Base-by-base conservation (phyloP, 2,113 vertebrate species). In the Paraplagusia blochii region DNA sequence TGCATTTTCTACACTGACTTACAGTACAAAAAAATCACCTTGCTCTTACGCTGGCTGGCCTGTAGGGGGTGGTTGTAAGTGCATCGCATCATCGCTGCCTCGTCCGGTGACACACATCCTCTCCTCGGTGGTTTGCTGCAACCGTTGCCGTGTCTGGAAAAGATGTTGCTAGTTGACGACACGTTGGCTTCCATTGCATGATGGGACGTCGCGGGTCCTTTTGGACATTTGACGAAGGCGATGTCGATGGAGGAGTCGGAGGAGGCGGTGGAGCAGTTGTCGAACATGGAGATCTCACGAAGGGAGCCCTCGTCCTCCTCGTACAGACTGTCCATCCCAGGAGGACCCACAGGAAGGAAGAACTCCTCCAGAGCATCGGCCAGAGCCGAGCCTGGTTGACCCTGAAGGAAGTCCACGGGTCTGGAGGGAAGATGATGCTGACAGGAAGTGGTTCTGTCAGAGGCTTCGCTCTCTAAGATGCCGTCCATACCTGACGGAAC, bases 191-290 rank as follows among this genome's bases (percentile, higher is more conserved):
- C 90, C 50, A 92, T 89, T n/a, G 88, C 77, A 0, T 90, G 90
- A 79, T 92, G 94, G 0, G 77, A 51, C 0, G n/a, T 65, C 0
- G 52, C 16, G 0, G 78, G 72, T 67, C 85, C 92, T 67, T 93
- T 92, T 0, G 93, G 92, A 69, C 92, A 92, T 69, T 74, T 88
- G 38, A 96, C 91, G 47, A 98, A 98, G 69, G 94, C 94, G 44
- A 98, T 96, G 80, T 98, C 96, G 38, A 97, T 89, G 79, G 95
- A 98, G 72, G 95, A 98, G 63, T 97, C 93, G 0, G 95, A 98
- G 2, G 96, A 95, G 0, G 91, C 95, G 3, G 91, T 92, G 0
- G 95, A 98, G 80, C 94, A 94, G 73, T 79, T 90, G 75, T 95
- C 94, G 51, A 94, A 95, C 65, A 92, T 86, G 1, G 91, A 66